Evolutionary conservation across 2,888 invertebrate species (phyloP), one percentile per base, ranked within the genome.

Genomic region (Drosophila fulvimacula): DNA sequence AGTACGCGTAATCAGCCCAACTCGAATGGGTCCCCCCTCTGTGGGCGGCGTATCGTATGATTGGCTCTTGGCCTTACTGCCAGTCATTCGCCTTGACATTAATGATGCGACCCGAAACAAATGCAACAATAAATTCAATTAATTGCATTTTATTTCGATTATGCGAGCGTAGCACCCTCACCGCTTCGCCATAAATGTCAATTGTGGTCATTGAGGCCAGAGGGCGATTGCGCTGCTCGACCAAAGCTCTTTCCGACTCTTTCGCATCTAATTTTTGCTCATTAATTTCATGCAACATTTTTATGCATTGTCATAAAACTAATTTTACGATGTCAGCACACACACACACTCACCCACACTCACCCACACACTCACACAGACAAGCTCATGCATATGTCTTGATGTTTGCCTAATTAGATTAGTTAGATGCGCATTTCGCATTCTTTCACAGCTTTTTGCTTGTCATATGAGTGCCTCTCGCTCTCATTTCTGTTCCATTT

Each of bases 261-360:
- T 65, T 39, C 39, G 63, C 59, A 72, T 88, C 89, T 81, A 85
- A 85, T 89, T 88, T 88, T 79, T 80, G 79, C 82, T 80, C 86
- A 88, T 88, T 89, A 84, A 86, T 89, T 81, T 86, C 74, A 79
- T 81, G 81, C 85, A 88, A 80, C 82, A 84, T 84, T 82, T 88
- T 88, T 88, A 88, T 86, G 88, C 89, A 86, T 67, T 80, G 88
- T 88, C 89, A 88, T 88, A 84, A 88, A 88, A 88, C 72, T 81
- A 77, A 84, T 88, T 88, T 88, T 84, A 89, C 76, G 76, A 76
- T 79, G 79, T 56, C 52, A 63, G 55, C 69, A 60, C 55, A 53
- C 49, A 65, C 36, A 55, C 36, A 63, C 44, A 60, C 41, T 44
- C 11, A 49, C 41, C 48, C 19, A 44, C 65, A 58, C 55, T 52